Evolutionary conservation across 2,113 vertebrate genomes (phyloP).

Genomic region (Notechis scutatus): DNA sequence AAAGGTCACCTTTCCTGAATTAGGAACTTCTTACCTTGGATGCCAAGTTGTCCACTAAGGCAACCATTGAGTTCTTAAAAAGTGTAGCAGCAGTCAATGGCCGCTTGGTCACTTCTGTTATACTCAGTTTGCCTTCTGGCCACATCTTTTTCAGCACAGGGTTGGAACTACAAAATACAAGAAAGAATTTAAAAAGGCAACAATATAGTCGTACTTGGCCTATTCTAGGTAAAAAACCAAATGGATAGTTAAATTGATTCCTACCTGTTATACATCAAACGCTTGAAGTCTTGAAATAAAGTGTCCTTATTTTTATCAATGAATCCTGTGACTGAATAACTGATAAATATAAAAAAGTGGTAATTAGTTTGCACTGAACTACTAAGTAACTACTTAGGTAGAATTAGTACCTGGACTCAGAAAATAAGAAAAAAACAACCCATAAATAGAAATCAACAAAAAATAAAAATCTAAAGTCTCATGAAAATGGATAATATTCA

Average conservation of each 20-base stretch:
- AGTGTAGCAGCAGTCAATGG: conserved; percentile 91
- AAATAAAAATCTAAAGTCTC: background rate
- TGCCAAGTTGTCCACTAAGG: conserved; percentile 91
- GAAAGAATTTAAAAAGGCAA: conserved; percentile 26
- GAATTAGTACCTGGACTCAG: background rate
- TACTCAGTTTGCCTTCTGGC: conserved; percentile 96
- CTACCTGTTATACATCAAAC: conserved; percentile 97
- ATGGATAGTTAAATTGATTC: background rate
- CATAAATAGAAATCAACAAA: background rate
- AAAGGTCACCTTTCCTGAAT: background rate
- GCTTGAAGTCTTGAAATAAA: conserved; percentile 98
- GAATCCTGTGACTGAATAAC: conserved; percentile 93
- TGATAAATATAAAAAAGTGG: conserved; percentile 44
- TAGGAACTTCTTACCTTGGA: conserved; percentile 80
- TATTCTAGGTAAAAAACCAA: background rate
- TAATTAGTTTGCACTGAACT: conserved; percentile 11
- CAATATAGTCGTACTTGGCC: background rate
- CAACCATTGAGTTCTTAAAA: conserved; percentile 98
- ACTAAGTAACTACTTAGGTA: background rate
- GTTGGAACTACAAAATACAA: conserved; percentile 78
- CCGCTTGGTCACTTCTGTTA: conserved; percentile 95
- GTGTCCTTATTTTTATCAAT: conserved; percentile 99
- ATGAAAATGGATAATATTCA: background rate
- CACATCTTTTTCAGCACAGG: conserved; percentile 94
- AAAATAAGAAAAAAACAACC: too few species aligned